These are phyloP conservation scores for Drosophila nr. perissopoda DNA, from an alignment of 2,888 invertebrate genomes.

Conservation along the genomic window DNA sequence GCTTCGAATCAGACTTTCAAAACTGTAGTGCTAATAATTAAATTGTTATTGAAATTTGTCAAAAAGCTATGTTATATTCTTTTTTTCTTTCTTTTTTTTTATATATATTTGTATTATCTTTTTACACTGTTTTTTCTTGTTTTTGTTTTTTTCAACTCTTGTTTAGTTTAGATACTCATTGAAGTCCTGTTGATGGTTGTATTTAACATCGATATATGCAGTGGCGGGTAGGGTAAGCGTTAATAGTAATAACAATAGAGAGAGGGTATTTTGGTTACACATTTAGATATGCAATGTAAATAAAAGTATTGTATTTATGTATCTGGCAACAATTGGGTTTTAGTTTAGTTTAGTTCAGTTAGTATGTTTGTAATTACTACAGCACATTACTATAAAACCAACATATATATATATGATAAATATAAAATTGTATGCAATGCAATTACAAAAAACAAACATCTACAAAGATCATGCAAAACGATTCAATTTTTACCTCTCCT, in stretches of 20 bases:
- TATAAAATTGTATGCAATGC: slow-evolving; percentile 19
- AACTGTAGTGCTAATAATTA: slow-evolving; percentile 8
- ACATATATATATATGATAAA: slow-evolving; percentile 4
- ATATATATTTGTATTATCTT: slow-evolving; percentile 20
- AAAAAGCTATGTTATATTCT: slow-evolving; percentile 5
- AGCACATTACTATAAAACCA: slow-evolving; percentile 24
- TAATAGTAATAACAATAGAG: slow-evolving; percentile 76
- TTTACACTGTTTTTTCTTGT: slow-evolving; percentile 30
- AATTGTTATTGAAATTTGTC: slow-evolving; percentile 2
- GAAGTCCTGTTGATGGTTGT: slow-evolving; percentile 84
- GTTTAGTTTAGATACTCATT: slow-evolving; percentile 85
- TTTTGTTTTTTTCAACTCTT: slow-evolving; percentile 34
- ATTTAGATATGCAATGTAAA: slow-evolving; percentile 66
- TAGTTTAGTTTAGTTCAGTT: slow-evolving; percentile 26
- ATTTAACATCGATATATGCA: slow-evolving; percentile 77
- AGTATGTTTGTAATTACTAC: slow-evolving; percentile 29
- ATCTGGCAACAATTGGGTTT: slow-evolving; percentile 5
- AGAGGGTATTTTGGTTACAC: slow-evolving; percentile 81
- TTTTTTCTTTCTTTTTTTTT: neutral
- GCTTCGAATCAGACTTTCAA: slow-evolving; percentile 11
- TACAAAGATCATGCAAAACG: slow-evolving; percentile 82
- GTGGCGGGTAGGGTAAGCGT: slow-evolving; percentile 83
- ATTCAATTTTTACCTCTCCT: slow-evolving; percentile 41
- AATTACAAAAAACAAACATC: slow-evolving; percentile 30
- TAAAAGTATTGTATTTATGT: slow-evolving; percentile 15